Percentiles rank a stretch among this genome's conserved stretches.
These are phyloP conservation scores for Aplochiton taeniatus DNA, from an alignment of 2,797 vertebrate genomes.

Conservation along the genomic window DNA sequence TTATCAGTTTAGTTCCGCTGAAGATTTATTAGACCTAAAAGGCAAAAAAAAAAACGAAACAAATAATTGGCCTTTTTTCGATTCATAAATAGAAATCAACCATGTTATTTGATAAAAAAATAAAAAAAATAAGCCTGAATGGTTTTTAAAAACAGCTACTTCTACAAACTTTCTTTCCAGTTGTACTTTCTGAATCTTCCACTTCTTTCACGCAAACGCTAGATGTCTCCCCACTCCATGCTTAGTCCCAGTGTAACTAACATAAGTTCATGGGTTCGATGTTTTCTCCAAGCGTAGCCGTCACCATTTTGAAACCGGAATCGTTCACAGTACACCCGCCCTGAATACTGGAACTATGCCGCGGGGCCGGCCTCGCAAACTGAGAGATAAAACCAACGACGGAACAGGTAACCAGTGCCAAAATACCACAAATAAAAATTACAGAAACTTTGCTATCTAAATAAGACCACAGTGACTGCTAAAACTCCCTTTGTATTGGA, in stretches of 20 bases:
- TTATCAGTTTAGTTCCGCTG: no score
- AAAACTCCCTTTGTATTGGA: constrained; percentile 43
- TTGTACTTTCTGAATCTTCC: no score
- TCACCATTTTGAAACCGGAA: constrained; percentile 83
- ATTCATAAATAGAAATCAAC: no score
- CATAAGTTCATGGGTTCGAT: constrained; percentile 37
- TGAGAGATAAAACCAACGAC: constrained; percentile 83
- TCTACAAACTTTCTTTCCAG: no score
- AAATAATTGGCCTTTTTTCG: no score
- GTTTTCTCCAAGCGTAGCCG: constrained; percentile 48
- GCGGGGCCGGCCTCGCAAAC: constrained; percentile 95
- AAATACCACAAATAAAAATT: constrained; percentile 76
- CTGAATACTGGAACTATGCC: constrained; percentile 88
- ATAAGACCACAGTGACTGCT: constrained; percentile 37
- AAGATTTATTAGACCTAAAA: no score
- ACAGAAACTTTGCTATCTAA: constrained; percentile 56
- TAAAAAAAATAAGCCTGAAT: no score
- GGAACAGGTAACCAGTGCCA: constrained; percentile 82
- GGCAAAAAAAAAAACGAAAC: no score
- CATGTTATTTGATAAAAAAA: no score
- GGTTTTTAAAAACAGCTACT: no score
- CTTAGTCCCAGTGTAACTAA: constrained; percentile 10
- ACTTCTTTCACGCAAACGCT: constrained; percentile 39
- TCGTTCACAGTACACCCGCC: constrained; percentile 81
- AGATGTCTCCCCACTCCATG: constrained; percentile 75